These are phyloP conservation scores for Psilanteris sp. DNA, from an alignment of 1,140 invertebrate genomes.

Conservation along the genomic window DNA sequence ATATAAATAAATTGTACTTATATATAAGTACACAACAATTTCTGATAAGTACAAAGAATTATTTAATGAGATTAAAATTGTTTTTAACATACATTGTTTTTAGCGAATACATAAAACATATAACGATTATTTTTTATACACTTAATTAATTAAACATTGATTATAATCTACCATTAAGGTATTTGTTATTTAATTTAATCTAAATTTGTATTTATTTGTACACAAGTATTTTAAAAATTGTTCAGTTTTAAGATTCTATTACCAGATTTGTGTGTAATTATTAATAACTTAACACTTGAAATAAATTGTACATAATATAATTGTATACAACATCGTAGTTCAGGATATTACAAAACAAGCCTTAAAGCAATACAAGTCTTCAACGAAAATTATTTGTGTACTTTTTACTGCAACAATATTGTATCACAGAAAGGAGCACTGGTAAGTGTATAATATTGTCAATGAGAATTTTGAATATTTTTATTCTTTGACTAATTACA, in stretches of 20 bases:
- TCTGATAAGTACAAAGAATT: conserved; percentile 62
- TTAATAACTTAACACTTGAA: no score
- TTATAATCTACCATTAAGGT: no score
- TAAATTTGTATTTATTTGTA: no score
- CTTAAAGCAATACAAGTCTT: conserved; percentile 49
- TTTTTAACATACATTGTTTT: conserved; percentile 17
- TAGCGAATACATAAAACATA: background rate
- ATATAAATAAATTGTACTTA: conserved; percentile 53
- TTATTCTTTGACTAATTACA: background rate
- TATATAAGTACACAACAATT: conserved; percentile 40
- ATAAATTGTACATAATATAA: conserved; percentile 20
- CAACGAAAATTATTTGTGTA: conserved; percentile 48
- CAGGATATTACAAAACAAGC: conserved; percentile 20
- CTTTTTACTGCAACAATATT: conserved; percentile 31
- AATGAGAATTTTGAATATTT: conserved; percentile 8
- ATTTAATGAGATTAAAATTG: conserved; percentile 49
- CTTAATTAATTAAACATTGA: conserved; percentile 9
- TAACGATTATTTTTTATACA: conserved; percentile 6
- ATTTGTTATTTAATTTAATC: no score
- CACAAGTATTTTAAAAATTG: background rate
- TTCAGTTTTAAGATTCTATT: conserved; percentile 1
- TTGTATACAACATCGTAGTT: no score
- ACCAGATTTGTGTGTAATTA: no score
- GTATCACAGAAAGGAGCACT: conserved; percentile 39
- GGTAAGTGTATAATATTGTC: conserved; percentile 35